Conservation (phyloP, 2,113 vertebrate genomes). For the Cyprinodon variegatus region DNA sequence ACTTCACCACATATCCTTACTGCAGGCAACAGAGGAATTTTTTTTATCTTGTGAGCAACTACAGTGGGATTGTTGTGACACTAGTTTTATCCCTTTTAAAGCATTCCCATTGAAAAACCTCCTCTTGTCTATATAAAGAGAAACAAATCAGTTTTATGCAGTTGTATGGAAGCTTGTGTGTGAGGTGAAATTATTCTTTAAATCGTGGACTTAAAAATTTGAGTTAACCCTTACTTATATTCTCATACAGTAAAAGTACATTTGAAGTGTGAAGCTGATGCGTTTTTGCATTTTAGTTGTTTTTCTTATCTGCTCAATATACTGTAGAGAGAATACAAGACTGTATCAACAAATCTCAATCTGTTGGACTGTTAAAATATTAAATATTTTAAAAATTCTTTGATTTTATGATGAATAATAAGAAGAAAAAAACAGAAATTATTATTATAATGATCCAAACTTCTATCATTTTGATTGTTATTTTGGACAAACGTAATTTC, state of each 20-base stretch:
- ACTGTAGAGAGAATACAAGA: conserved; percentile 27
- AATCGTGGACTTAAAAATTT: neutral
- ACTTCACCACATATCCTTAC: conserved; percentile 27
- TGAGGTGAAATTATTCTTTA: too few relatives aligned
- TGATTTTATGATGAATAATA: neutral
- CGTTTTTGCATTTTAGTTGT: conserved; percentile 51
- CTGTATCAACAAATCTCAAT: conserved; percentile 23
- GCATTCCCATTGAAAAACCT: neutral
- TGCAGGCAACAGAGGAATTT: conserved; percentile 21
- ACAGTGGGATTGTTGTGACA: conserved; percentile 21
- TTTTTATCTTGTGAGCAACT: conserved; percentile 21
- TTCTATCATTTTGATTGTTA: neutral
- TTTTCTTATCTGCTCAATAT: conserved; percentile 40
- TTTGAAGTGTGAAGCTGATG: conserved; percentile 35
- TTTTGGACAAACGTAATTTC: too few relatives aligned
- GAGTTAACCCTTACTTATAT: neutral
- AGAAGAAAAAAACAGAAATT: neutral
- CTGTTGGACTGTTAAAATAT: neutral
- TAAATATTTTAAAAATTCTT: neutral
- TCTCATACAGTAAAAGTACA: neutral
- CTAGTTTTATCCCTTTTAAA: neutral
- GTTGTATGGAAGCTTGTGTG: too few relatives aligned
- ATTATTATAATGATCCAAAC: neutral
- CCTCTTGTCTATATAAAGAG: neutral
- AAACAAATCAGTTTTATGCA: neutral